Base-by-base conservation (phyloP, 2,113 vertebrate genomes). In the Dasyornis broadbenti region DNA sequence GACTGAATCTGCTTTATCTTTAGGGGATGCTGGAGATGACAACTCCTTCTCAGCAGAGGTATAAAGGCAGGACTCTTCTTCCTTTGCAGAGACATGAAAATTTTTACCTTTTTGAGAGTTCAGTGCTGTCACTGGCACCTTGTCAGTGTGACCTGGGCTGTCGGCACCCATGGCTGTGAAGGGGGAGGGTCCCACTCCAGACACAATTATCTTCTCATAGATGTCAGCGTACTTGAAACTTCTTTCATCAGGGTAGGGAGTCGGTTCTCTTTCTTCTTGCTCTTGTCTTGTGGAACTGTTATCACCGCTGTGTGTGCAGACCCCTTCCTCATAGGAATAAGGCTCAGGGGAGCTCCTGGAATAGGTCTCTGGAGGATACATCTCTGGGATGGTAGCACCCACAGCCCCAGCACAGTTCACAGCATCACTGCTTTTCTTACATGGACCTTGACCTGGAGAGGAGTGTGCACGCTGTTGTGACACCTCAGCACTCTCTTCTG, bases 191-290 rank as follows among this genome's bases (percentile, higher is more conserved):
- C 97, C 97, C 45, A 92, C 89, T 42, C 97, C 97, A 7, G 97
- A 97, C 30, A 97, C 88, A 88, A 96, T 96, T 64, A 97, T 95
- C 88, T 98, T 98, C 95, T 99, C 98, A 54, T 99, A 99, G 83
- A 99, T 97, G 89, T 99, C 99, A 49, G 99, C 95, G 22, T 99
- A 99, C 40, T 98, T 99, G 96, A 99, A 99, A 35, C 98, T 99
- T 83, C 99, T 99, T 50, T 99, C 98, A 4, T 98, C 98, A 3
- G 99, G 99, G 40, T 99, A 99, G 15, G 99, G 99, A 2, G 99
- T 99, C 97, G 99, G 98, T 94, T 99, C 99, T 82, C 99, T 98
- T 76, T 98, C 98, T 87, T 99, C 99, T 33, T 97, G 96, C 71
- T 98, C 98, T 7, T 94, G 82, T 91, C 98, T 95, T 80, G 98